Evolutionary conservation across 2,888 invertebrate genomes (phyloP).

Genomic region (Drosophila buzzatii): DNA sequence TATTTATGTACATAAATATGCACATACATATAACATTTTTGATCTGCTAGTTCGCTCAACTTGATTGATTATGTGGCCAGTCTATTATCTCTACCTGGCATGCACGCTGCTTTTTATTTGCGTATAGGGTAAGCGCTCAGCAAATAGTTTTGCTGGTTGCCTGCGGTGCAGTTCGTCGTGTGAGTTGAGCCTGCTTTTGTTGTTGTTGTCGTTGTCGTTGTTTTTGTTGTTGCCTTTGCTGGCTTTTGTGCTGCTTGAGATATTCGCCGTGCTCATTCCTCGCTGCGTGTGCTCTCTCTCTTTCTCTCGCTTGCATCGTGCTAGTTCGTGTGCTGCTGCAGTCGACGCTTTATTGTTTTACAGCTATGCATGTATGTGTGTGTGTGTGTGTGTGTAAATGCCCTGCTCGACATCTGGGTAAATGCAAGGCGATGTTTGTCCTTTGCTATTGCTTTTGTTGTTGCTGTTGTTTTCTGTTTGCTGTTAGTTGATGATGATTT

Average conservation of each 20-base stretch:
- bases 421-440: slow-evolving; percentile 9
- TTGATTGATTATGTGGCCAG: not conserved
- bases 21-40: not conserved
- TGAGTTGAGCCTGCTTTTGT: slow-evolving; percentile 27
- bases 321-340: slow-evolving; percentile 6
- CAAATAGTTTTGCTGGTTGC: slow-evolving; percentile 43
- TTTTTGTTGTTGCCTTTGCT: slow-evolving; percentile 33
- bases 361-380: not conserved
- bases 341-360: slow-evolving; percentile 10
- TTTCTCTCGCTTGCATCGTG: not conserved
- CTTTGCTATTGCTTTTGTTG: slow-evolving; percentile 28
- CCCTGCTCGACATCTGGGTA: slow-evolving; percentile 9
- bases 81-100: not conserved
- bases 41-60: not conserved
- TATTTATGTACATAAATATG: not conserved
- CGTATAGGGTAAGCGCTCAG: slow-evolving; percentile 35
- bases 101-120: not conserved
- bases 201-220: slow-evolving; percentile 14
- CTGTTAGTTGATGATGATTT: slow-evolving; percentile 50
- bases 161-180: slow-evolving; percentile 21
- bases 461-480: slow-evolving; percentile 25
- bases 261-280: slow-evolving; percentile 28
- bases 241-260: slow-evolving; percentile 61
- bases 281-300: not conserved
- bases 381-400: not conserved